Evolutionary conservation across 2,888 invertebrate species (phyloP).

Genomic region (Syritta pipiens): DNA sequence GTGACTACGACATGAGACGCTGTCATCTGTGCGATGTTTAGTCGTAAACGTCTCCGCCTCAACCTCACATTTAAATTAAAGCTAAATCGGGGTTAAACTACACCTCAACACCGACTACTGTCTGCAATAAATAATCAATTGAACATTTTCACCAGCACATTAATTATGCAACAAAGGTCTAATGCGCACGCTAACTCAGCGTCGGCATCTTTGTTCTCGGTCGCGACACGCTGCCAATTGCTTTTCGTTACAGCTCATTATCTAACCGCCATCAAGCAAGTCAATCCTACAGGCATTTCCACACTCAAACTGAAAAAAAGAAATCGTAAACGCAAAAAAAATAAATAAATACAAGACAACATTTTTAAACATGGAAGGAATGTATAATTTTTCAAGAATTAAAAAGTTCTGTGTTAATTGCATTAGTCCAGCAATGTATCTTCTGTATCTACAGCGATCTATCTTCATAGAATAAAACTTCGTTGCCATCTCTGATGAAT

Average conservation of each 20-base stretch:
- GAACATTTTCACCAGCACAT: conserved; percentile 11
- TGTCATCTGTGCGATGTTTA: too few relatives aligned
- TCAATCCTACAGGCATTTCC: conserved; percentile 49
- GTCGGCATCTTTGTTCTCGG: conserved; percentile 50
- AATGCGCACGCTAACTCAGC: conserved; percentile 15
- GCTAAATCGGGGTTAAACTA: too few relatives aligned
- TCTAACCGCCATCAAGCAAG: conserved; percentile 32
- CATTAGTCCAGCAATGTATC: conserved; percentile 45
- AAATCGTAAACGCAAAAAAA: too few relatives aligned
- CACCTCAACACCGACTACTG: not conserved
- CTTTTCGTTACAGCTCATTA: conserved; percentile 45
- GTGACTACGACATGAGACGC: too few relatives aligned
- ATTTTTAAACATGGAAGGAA: conserved; percentile 56
- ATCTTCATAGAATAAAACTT: conserved; percentile 12
- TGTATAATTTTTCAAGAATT: conserved; percentile 41
- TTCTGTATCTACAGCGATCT: conserved; percentile 14
- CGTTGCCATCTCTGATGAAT: conserved; percentile 34
- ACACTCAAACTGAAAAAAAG: conserved; percentile 23
- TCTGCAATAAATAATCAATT: conserved; percentile 15
- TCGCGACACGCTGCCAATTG: conserved; percentile 32
- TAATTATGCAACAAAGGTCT: conserved; percentile 32
- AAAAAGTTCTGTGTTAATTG: conserved; percentile 50
- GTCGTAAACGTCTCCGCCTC: too few relatives aligned
- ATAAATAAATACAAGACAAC: conserved; percentile 13
- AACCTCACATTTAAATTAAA: not conserved